Evolutionary conservation across 2,888 invertebrate genomes (phyloP), one percentile per base, ranked within the genome.

Genomic region (Orthonevra nobilis): DNA sequence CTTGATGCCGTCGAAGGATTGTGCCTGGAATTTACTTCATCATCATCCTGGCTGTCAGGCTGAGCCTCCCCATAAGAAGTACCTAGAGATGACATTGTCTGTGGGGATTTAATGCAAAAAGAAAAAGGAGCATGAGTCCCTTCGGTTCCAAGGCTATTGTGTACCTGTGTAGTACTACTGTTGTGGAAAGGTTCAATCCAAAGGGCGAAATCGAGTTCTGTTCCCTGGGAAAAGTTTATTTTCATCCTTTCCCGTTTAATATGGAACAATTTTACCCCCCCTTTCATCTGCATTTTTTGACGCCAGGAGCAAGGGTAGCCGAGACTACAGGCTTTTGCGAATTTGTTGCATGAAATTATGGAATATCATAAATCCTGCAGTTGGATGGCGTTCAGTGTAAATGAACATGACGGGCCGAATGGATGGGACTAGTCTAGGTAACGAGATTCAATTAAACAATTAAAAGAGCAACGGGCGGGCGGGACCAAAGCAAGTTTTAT

Each of bases 101-200:
- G 56, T 42, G 44, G 70, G 40, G 74, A 64, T 77, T 70, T 64
- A 58, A 64, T 64, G 70, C 20, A 64, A 58, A 52, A 70, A 50
- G 44, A 36, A n/a, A n/a, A n/a, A n/a, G n/a, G n/a, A n/a, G n/a
- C n/a, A 64, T 70, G 30, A 64, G 63, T 77, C 58, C 58, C 58
- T 64, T 52, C 63, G 56, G 44, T 30, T 42, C 28, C 42, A 15
- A 40, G n/a, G n/a, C n/a, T n/a, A n/a, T n/a, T n/a, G n/a, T n/a
- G n/a, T n/a, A n/a, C n/a, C n/a, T n/a, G n/a, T n/a, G n/a, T n/a
- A n/a, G n/a, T 19, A 10, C 20, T 9, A n/a, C n/a, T 9, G 17
- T 54, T 44, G 63, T 56, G 40, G 69, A 69, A 69, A 69, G 54
- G 69, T 63, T 63, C 42, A 69, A 50, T 75, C 28, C 60, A 26